Conservation (phyloP, 2,797 vertebrate genomes). For the Scolopax rusticola region DNA sequence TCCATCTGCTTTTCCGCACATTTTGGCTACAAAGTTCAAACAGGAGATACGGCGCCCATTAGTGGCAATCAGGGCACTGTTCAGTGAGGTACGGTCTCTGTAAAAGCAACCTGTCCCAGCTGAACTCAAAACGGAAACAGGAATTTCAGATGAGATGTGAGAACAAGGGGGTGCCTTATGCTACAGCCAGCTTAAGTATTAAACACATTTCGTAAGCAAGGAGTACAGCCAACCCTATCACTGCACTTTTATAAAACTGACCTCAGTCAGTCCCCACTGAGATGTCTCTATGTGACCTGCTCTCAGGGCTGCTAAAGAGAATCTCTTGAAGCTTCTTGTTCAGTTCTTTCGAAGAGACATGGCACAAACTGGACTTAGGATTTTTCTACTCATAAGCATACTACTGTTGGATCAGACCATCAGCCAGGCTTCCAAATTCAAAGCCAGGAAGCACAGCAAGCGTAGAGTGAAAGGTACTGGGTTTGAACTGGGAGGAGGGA, state of each 20-base stretch:
- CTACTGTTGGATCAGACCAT: constrained; percentile 83
- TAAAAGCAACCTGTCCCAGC: constrained; percentile 10
- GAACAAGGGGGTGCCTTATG: constrained; percentile 88
- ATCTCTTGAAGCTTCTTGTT: background rate
- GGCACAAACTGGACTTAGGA: constrained; percentile 81
- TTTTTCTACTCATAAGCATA: constrained; percentile 84
- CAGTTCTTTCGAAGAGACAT: constrained; percentile 78
- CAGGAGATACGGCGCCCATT: fast-evolving
- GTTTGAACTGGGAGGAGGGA: background rate
- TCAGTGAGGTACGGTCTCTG: background rate
- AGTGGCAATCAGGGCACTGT: background rate
- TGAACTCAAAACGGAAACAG: constrained; percentile 18
- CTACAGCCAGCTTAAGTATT: constrained; percentile 73
- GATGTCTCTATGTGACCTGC: constrained; percentile 47
- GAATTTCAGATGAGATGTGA: background rate
- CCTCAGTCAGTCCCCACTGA: constrained; percentile 75
- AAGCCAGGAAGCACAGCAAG: constrained; percentile 85
- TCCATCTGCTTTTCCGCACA: background rate
- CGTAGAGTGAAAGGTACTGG: constrained; percentile 87
- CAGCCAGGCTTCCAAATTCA: constrained; percentile 81
- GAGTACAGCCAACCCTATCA: constrained; percentile 78
- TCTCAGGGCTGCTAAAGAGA: constrained; percentile 39
- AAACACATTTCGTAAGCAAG: constrained; percentile 77
- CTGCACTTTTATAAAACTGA: constrained; percentile 75
- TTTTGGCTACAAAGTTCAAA: background rate